Percentiles rank a stretch among this genome's conserved stretches.
phyloP scores from a whole-genome alignment of 2,113 vertebrate genomes.

The Paraplagusia blochii region DNA sequence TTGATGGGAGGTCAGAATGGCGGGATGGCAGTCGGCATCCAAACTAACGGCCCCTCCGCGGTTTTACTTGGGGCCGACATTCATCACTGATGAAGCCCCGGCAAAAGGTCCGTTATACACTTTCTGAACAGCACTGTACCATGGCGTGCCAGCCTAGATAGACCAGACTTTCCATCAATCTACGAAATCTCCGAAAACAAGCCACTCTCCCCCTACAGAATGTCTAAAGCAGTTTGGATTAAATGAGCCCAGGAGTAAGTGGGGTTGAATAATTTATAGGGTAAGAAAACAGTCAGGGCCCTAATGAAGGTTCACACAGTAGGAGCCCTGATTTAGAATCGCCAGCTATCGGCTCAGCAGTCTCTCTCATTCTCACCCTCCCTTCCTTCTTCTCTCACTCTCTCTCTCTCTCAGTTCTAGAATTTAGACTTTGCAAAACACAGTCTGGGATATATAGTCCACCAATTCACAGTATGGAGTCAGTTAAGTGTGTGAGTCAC shows the following conservation, averaged over 20 bases:
- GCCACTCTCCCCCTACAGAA: constrained; percentile 12
- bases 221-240: constrained; percentile 28
- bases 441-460: constrained; percentile 13
- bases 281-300: constrained; percentile 46
- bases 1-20: constrained; percentile 29
- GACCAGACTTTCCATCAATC: constrained; percentile 42
- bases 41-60: constrained; percentile 24
- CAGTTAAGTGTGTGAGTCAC: constrained; percentile 9
- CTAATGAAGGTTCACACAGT: constrained; percentile 54
- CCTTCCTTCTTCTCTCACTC: constrained; percentile 1
- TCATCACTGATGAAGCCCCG: constrained; percentile 37
- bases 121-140: constrained; percentile 5
- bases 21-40: constrained; percentile 14
- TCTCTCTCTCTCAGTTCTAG: constrained; percentile 2
- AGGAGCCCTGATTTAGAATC: constrained; percentile 55
- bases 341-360: constrained; percentile 36
- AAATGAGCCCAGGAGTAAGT: constrained; percentile 28
- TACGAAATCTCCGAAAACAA: constrained; percentile 30
- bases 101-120: constrained; percentile 38
- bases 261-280: constrained; percentile 47
- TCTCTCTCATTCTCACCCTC: constrained; percentile 1
- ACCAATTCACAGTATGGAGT: constrained; percentile 21
- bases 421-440: constrained; percentile 17
- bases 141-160: constrained; percentile 27
- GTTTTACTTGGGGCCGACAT: constrained; percentile 35